Base-by-base conservation (phyloP, 2,888 invertebrate genomes). In the Muscina levida region DNA sequence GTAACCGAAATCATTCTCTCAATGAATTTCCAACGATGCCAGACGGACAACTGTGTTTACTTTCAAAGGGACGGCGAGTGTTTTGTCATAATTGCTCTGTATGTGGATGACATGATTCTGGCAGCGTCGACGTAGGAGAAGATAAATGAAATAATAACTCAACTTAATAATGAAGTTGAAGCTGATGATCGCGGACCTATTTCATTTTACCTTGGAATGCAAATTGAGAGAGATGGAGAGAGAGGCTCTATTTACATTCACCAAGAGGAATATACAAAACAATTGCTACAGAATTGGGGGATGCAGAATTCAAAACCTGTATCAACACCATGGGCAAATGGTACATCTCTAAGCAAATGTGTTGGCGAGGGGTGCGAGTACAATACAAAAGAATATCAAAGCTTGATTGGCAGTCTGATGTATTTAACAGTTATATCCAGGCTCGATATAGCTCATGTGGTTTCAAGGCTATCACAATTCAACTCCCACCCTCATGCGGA, bases 171-270 rank as follows among this genome's bases (percentile, higher is more conserved):
- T n/a, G 19, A 75, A 13, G 67, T 78, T 31, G 65, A 81, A 37
- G 75, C 80, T n/a, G 79, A 75, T 0, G 77, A 83, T 67, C 72
- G 70, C 1, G 83, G 82, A 8, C 53, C 70, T 0, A 74, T 80
- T 48, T 62, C 65, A 11, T 76, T 75, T 73, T 82, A 80, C 65
- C 70, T 82, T 37, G 76, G 78, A 0, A 56, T 82, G 51, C 73
- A 80, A 73, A 70, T 82, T 19, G 37, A 77, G 11, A 59, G 75
- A 68, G 78, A 79, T n/a, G 79, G 67, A 1, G 46, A 42, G 11
- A 76, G 70, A 26, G 79, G 76, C 19, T 26, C 57, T 0, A 77
- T 82, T n/a, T 15, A 24, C 6, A 74, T 83, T 13, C 75, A 79
- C 59, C 79, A 82, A 31, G 22, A 51, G 5, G 19, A 68, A 37